phyloP scores from a whole-genome alignment of 2,797 vertebrate genomes.

The Semotilus atromaculatus region DNA sequence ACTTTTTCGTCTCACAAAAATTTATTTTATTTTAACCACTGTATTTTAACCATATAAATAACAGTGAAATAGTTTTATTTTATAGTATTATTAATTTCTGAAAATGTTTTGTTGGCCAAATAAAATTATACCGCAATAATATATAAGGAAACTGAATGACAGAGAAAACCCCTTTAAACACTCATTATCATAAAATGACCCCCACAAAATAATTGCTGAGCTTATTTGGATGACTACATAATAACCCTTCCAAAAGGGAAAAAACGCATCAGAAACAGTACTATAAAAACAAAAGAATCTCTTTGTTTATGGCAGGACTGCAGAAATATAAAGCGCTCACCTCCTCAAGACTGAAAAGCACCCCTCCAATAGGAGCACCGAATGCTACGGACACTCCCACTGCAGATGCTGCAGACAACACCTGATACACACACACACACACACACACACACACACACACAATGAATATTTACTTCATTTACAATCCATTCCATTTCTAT shows the following conservation, averaged over 20 bases:
- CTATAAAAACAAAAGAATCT: neutral
- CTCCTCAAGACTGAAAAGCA: slow-evolving; percentile 97
- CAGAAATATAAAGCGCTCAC: slow-evolving; percentile 69
- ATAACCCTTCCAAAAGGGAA: neutral
- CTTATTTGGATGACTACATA: neutral
- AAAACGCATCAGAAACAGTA: neutral
- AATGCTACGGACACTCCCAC: slow-evolving; percentile 97
- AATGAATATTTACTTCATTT: neutral
- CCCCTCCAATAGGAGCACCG: slow-evolving; percentile 95
- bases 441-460: slow-evolving; percentile 6
- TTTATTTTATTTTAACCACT: no score
- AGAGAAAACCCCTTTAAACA: neutral
- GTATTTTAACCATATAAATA: neutral
- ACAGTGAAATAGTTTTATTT: neutral
- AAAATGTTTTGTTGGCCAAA: neutral
- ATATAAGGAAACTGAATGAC: neutral
- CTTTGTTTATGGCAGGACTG: neutral
- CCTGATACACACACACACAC: slow-evolving; percentile 71
- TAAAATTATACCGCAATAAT: neutral
- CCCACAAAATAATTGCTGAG: neutral
- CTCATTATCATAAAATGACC: neutral
- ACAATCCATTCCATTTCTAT: neutral
- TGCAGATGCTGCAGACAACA: slow-evolving; percentile 92
- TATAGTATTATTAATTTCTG: neutral
- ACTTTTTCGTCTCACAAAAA: no score